These are phyloP conservation scores for Smithornis capensis DNA, from an alignment of 2,113 vertebrate genomes.

Conservation along the genomic window DNA sequence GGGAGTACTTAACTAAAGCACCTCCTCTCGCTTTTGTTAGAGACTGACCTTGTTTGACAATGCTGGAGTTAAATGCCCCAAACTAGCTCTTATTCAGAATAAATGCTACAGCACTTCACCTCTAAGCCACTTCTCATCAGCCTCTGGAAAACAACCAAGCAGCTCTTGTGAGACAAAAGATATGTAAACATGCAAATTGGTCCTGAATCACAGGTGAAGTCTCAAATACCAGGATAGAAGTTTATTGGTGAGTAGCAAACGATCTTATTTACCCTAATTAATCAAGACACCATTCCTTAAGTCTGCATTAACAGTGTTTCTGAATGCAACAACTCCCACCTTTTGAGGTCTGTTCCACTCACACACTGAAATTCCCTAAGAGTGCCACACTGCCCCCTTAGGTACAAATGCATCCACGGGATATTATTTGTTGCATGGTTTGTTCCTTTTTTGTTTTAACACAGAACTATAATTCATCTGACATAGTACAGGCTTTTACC, in stretches of 20 bases:
- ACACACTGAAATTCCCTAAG: not conserved
- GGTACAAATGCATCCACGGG: not conserved
- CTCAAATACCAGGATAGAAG: not conserved
- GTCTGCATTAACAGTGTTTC: not conserved
- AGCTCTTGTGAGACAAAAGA: not conserved
- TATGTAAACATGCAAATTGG: not conserved
- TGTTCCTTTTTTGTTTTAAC: not conserved
- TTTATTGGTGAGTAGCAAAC: slow-evolving; percentile 24
- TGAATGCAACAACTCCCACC: slow-evolving; percentile 9
- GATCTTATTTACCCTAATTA: slow-evolving; percentile 26
- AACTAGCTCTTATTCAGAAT: not conserved
- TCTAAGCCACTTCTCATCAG: slow-evolving; percentile 42
- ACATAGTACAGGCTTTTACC: slow-evolving; percentile 11
- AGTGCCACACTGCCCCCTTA: slow-evolving; percentile 17
- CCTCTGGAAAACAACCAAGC: not conserved
- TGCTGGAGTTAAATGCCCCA: not conserved
- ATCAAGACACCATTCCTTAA: not conserved
- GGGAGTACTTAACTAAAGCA: slow-evolving; percentile 1
- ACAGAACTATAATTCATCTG: slow-evolving; percentile 42
- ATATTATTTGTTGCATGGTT: not conserved
- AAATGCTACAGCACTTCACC: slow-evolving; percentile 24
- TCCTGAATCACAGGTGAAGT: not conserved
- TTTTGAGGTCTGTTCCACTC: not conserved
- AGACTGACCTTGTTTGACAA: slow-evolving; percentile 39
- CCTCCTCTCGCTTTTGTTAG: not conserved